A percentile compares a stretch with the other conserved stretches of the same genome.
These are phyloP conservation scores for Aegotheles bennettii DNA, from an alignment of 2,113 vertebrate species.

Conservation along the genomic window DNA sequence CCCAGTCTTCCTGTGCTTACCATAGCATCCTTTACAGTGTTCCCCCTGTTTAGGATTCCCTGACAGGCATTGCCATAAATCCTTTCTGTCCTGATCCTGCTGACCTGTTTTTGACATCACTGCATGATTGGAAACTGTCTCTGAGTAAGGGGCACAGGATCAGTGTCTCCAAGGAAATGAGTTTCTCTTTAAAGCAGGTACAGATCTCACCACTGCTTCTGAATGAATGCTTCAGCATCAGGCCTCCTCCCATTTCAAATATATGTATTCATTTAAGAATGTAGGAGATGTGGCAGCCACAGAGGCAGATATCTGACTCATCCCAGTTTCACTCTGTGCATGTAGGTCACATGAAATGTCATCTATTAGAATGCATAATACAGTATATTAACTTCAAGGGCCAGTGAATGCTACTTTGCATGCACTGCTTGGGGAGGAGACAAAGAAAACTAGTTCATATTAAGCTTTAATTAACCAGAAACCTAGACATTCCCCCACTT, in stretches of 20 bases:
- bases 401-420: not conserved
- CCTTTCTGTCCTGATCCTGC: not conserved
- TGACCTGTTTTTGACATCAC: not conserved
- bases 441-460: not conserved
- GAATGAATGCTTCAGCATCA: not conserved
- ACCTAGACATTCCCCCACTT: not conserved
- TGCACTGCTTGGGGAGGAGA: not conserved
- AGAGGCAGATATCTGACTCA: not conserved
- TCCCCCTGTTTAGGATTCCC: not conserved
- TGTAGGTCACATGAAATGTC: not conserved
- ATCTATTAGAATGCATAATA: not conserved
- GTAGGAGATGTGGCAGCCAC: not conserved
- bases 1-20: not conserved
- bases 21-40: not conserved
- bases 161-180: not conserved
- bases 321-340: not conserved
- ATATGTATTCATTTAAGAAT: not conserved
- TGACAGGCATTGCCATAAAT: not conserved
- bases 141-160: not conserved
- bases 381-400: not conserved
- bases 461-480: not conserved
- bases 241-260: not conserved
- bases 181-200: not conserved
- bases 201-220: not conserved
- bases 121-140: not conserved